Conservation (phyloP, 2,113 vertebrate genomes). For the Cephalophus harveyi region DNA sequence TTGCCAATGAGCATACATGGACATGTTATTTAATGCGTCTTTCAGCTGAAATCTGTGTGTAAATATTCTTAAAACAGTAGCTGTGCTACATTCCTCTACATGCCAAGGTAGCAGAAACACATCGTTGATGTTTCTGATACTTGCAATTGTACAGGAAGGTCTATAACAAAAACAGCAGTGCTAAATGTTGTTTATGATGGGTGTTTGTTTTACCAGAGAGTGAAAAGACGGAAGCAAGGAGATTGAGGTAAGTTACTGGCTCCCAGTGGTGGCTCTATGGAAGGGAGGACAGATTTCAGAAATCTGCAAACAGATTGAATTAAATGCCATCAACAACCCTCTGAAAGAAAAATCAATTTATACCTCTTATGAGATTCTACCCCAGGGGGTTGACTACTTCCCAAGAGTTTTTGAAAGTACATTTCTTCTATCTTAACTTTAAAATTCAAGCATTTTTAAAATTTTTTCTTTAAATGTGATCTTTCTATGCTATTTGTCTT, state of each 20-base stretch:
- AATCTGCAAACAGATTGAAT: constrained; percentile 14
- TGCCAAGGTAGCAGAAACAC: neutral
- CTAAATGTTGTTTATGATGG: neutral
- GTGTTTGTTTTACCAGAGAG: neutral
- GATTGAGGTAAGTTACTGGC: neutral
- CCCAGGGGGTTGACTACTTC: constrained; percentile 4
- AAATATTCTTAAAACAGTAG: neutral
- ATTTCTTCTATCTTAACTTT: neutral
- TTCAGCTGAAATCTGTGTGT: neutral
- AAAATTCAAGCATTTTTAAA: constrained; percentile 11
- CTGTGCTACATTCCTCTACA: neutral
- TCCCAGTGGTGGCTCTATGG: neutral
- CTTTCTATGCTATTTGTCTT: neutral
- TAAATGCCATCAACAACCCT: neutral
- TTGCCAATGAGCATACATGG: neutral
- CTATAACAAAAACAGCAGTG: neutral
- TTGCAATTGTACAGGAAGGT: neutral
- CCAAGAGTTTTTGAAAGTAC: constrained; percentile 18
- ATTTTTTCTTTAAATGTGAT: neutral
- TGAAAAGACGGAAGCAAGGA: neutral
- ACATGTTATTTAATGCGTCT: neutral
- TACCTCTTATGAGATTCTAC: constrained; percentile 30
- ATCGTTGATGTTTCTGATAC: neutral
- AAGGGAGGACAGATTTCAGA: neutral
- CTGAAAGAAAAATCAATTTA: constrained; percentile 39